Base-by-base conservation (phyloP, 2,888 invertebrate species). In the Amiota mariae region DNA sequence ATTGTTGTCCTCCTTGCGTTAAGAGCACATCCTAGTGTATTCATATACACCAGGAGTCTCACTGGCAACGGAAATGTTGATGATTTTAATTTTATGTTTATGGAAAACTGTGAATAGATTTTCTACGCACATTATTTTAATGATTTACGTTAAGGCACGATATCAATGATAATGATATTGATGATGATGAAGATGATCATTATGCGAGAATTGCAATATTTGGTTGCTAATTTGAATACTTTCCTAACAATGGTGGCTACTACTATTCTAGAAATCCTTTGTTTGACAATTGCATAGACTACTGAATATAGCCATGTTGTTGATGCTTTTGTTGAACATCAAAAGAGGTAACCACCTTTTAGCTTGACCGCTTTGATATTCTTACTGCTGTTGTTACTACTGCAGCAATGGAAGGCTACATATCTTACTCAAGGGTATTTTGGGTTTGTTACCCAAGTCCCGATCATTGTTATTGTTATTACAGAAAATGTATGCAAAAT, bases 291-390 rank as follows among this genome's bases (percentile, higher is more conserved):
- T 12, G n/a, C 11, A 8, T 11, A 12, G n/a, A 46, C 36, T 36
- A 36, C 36, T 36, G 36, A 36, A 36, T 36, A 36, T 4, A 6
- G 3, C 36, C 6, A 36, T 36, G 36, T 2, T 36, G 36, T 36
- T 36, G 36, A 6, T 36, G 36, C 36, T 36, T 36, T 36, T 36
- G 36, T 36, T 46, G 63, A 63, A 36, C 46, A 63, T 46, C 46
- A 63, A 67, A 67, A 67, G 18, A 18, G 20, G 66, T 67, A 67
- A 47, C 67, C 67, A 68, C 54, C 67, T 68, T 47, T 68, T 51
- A 54, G 54, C 67, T 54, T 54, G 67, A 68, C 54, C 67, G 15
- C 63, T 36, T 46, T 63, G 61, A 12, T 63, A n/a, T 36, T 36
- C 15, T 18, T 59, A 36, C 61, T 63, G 61, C 36, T 63, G 20